Evolutionary conservation across 1,140 invertebrate genomes (phyloP), one percentile per base, ranked within the genome.

Genomic region (Caenorhabditis briggsae): DNA sequence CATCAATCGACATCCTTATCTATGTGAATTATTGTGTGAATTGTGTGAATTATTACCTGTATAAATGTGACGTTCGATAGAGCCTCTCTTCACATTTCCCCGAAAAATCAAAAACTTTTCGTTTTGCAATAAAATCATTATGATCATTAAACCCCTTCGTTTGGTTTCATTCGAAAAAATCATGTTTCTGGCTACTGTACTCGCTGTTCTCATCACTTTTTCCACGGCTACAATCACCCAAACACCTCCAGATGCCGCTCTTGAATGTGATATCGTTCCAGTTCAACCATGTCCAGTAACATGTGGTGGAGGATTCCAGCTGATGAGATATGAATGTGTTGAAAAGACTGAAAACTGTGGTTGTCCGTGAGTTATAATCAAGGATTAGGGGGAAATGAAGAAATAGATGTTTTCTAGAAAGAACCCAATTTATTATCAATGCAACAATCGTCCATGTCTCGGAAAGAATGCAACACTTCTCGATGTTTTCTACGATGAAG

Each of bases 111-210:
- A n/a, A n/a, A n/a, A n/a, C n/a, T n/a, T n/a, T n/a, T n/a, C n/a
- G n/a, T n/a, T n/a, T n/a, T n/a, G n/a, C n/a, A n/a, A n/a, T 78
- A 78, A 78, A 78, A 78, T 50, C 70, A 78, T 78, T 78, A 78
- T 78, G 70, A 53, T 46, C 46, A 50, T n/a, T 78, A 3, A 23
- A 53, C 12, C 20, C 70, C 18, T 23, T 48, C 70, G 33, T 23
- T 14, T 23, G 0, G 2, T 48, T 14, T 78, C 70, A 78, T 78
- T 78, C 20, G 70, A 50, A 70, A 48, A 25, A 70, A 46, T 5
- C 33, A 50, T 78, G 70, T 14, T 78, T 23, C 46, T 78, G 12
- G 7, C n/a, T 8, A 20, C 41, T 12, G 46, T 78, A 3, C 50
- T 78, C n/a, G 20, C 70, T 14, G 18, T 78, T 78, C 70, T 78